Percentiles rank a stretch among this genome's conserved stretches.
Evolutionary conservation across 2,797 vertebrate genomes (phyloP).

Genomic region (Hyperoplus immaculatus): DNA sequence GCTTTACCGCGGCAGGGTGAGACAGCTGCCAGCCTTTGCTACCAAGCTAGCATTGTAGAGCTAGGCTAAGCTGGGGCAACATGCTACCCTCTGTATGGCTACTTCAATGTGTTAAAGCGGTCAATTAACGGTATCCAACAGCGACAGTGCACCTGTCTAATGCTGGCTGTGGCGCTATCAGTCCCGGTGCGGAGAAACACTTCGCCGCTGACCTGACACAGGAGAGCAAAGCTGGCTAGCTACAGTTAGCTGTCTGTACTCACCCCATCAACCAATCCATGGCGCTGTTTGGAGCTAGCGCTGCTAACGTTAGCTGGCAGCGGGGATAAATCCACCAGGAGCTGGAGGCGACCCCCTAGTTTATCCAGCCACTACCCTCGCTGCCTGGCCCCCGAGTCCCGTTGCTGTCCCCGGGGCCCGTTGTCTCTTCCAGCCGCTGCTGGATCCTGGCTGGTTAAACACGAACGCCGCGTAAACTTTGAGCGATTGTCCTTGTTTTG

Average conservation of each 20-base stretch:
- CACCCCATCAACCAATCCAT: conserved; percentile 99
- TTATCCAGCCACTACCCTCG: conserved; percentile 77
- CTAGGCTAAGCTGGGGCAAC: conserved; percentile 69
- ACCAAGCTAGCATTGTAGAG: conserved; percentile 57
- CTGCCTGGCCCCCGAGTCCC: conserved; percentile 59
- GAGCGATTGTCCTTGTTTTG: conserved; percentile 77
- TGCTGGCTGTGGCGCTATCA: conserved; percentile 27
- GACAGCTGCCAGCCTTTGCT: conserved; percentile 60
- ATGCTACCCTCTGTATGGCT: conserved; percentile 44
- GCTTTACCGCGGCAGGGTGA: conserved; percentile 48
- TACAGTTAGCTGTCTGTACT: conserved; percentile 80
- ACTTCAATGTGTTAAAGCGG: conserved; percentile 6
- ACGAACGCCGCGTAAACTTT: conserved; percentile 62
- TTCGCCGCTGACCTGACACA: conserved; percentile 64
- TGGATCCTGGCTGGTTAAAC: conserved; percentile 42
- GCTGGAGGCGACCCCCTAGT: conserved; percentile 79
- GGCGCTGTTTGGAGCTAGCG: conserved; percentile 76
- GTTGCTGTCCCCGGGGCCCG: conserved; percentile 61
- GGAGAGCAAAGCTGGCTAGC: conserved; percentile 53
- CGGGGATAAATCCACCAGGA: conserved; percentile 81
- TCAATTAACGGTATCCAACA: not conserved
- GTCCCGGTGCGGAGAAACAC: conserved; percentile 5
- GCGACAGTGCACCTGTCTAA: conserved; percentile 44
- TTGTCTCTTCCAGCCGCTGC: conserved; percentile 49
- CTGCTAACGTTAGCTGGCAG: conserved; percentile 77